Evolutionary conservation across 2,888 invertebrate species (phyloP).

Genomic region (Dolomedes plantarius): DNA sequence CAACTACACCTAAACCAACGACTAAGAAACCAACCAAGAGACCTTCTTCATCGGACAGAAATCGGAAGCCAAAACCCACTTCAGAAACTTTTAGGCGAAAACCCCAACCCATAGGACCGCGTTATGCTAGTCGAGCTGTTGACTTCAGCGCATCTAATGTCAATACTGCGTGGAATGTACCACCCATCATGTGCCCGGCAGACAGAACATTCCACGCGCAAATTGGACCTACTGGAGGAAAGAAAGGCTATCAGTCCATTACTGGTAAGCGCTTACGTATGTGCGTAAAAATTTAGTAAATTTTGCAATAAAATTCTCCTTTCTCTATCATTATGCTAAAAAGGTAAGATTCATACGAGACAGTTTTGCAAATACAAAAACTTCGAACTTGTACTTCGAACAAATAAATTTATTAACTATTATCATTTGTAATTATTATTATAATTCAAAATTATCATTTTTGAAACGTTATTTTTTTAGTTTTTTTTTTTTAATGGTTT

Average conservation of each 20-base stretch:
- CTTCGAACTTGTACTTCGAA: too few relatives aligned
- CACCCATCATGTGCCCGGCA: conserved; percentile 91
- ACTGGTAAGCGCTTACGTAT: conserved; percentile 75
- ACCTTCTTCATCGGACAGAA: not conserved
- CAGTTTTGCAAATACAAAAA: too few relatives aligned
- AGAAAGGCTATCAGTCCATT: conserved; percentile 90
- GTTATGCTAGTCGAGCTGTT: conserved; percentile 26
- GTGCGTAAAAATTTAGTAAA: too few relatives aligned
- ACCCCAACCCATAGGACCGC: conserved; percentile 9
- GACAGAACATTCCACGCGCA: conserved; percentile 95
- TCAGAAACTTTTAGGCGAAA: conserved; percentile 6
- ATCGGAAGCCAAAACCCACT: conserved; percentile 20
- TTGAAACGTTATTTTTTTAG: too few relatives aligned
- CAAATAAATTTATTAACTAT: too few relatives aligned
- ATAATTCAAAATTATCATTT: too few relatives aligned
- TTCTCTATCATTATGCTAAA: not conserved
- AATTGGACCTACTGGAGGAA: conserved; percentile 94
- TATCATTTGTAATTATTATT: too few relatives aligned
- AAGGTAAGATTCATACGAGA: too few relatives aligned
- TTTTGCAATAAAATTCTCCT: not conserved
- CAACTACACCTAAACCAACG: conserved; percentile 18
- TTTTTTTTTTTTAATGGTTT: too few relatives aligned
- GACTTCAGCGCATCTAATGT: conserved; percentile 27
- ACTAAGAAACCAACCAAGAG: conserved; percentile 27
- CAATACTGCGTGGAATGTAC: conserved; percentile 84